Evolutionary conservation across 2,113 vertebrate species (phyloP), one percentile per base, ranked within the genome.

Genomic region (Rhinogobius similis): DNA sequence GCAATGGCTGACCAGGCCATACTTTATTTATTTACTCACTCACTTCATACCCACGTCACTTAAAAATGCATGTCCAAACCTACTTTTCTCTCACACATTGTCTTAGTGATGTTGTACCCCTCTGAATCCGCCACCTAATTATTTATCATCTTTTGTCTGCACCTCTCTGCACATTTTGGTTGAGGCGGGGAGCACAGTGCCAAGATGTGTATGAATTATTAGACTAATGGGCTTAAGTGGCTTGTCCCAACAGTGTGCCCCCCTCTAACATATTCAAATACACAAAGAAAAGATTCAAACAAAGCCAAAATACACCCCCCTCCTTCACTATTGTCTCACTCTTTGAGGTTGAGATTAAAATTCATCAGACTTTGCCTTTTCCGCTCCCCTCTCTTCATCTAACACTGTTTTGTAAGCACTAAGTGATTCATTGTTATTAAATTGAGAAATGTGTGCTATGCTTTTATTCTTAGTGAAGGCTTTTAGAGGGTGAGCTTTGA

Each of bases 141-240:
- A 77, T 72, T 48, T 69, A 62, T 77, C 62, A 48, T 62, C 65
- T 62, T 52, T 41, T 72, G 36, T 70, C n/a, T 53, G 48, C 11
- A 11, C 70, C 66, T 36, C 36, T 81, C 21, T 79, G 73, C 62
- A 69, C 72, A 78, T 77, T 85, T 88, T 89, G 87, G 83, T 26
- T 24, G 59, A 44, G 64, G 64, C 43, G 71, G 84, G 82, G 78
- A 83, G 53, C 68, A 26, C 27, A 32, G 80, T 86, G 86, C 89
- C 87, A 89, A 90, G 79, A 81, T 61, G 53, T 67, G 56, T 86
- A 85, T 92, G 83, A 91, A 89, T 90, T 91, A 86, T 91, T 87
- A 89, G 78, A 81, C 87, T 90, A 91, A 90, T 90, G 83, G 82
- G 86, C 82, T 91, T 91, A 92, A 91, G 88, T 90, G 90, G 84